Conservation (phyloP, 2,113 vertebrate genomes). For the Anguilla japonica region DNA sequence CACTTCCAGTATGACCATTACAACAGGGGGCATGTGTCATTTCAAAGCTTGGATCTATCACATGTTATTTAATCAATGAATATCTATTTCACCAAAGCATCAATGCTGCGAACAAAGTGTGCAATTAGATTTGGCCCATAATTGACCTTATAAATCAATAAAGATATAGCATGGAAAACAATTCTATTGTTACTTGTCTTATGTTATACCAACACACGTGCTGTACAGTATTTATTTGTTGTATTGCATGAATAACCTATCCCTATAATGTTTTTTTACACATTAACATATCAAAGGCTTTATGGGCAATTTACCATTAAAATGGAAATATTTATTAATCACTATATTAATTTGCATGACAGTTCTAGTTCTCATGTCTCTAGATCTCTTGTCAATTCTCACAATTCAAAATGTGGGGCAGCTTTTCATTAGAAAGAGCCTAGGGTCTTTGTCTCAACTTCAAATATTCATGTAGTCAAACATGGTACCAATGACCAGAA, state of each 20-base stretch:
- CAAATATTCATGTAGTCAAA: not conserved
- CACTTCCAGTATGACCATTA: too few relatives aligned
- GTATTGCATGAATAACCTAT: too few relatives aligned
- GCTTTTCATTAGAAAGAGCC: not conserved
- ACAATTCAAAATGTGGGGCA: not conserved
- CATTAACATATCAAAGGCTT: not conserved
- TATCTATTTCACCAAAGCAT: not conserved
- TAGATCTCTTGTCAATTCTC: not conserved
- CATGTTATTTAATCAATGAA: not conserved
- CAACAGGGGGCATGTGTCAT: too few relatives aligned
- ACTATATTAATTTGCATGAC: not conserved
- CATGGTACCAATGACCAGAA: too few relatives aligned
- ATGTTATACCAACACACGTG: not conserved
- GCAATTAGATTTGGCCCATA: not conserved
- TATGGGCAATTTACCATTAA: not conserved
- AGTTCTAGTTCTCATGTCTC: not conserved
- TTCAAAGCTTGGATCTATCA: not conserved
- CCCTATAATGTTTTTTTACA: not conserved
- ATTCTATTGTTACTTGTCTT: not conserved
- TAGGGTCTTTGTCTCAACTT: not conserved
- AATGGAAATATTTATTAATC: not conserved
- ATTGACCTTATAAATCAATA: not conserved
- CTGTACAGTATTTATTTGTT: not conserved
- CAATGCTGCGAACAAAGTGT: not conserved
- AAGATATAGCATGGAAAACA: not conserved